phyloP scores from a whole-genome alignment of 2,797 vertebrate species.

The Acipenser ruthenus region DNA sequence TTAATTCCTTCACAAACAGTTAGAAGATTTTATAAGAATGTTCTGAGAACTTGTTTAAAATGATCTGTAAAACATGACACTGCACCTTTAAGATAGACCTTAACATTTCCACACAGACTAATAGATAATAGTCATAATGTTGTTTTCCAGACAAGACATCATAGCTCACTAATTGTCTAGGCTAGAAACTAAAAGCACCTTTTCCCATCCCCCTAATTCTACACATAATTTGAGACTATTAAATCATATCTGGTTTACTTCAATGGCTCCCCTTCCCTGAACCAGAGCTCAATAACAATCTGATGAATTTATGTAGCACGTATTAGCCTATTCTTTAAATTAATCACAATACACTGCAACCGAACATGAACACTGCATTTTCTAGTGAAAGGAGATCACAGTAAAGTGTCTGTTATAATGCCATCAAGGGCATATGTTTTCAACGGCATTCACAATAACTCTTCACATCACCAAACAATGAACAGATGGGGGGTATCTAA shows the following conservation, averaged over 20 bases:
- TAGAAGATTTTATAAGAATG: no score
- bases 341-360: background rate
- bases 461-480: slow-evolving; percentile 18
- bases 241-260: no score
- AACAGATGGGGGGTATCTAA: slow-evolving; percentile 12
- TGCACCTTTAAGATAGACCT: background rate
- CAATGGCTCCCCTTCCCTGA: no score
- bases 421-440: background rate
- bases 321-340: background rate
- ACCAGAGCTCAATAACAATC: background rate
- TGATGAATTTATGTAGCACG: background rate
- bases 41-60: no score
- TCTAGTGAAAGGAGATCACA: background rate
- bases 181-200: background rate
- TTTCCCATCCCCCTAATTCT: background rate
- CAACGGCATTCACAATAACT: slow-evolving; percentile 5
- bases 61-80: no score
- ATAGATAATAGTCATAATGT: background rate
- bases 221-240: background rate
- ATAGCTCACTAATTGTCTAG: slow-evolving; percentile 9
- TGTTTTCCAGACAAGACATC: slow-evolving; percentile 3
- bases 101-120: background rate
- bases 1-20: no score
- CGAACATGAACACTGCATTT: background rate
- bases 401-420: background rate